Evolutionary conservation across 2,888 invertebrate genomes (phyloP).

Genomic region (Watsonalla binaria): DNA sequence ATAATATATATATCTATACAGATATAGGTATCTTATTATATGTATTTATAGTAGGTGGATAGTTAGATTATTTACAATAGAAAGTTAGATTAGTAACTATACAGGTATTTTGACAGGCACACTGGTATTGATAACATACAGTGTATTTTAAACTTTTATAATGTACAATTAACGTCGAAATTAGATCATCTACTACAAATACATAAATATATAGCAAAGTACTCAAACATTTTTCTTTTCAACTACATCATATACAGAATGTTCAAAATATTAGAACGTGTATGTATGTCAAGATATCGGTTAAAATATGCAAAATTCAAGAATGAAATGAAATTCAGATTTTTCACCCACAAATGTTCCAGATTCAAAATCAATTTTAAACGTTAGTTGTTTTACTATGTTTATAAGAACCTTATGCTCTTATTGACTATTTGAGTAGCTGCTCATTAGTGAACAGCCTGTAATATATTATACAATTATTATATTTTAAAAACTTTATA

Average conservation of each 20-base stretch:
- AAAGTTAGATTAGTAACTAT: conserved; percentile 24
- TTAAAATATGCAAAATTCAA: too few species aligned
- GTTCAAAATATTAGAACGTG: too few species aligned
- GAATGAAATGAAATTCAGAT: too few species aligned
- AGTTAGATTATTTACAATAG: conserved; percentile 24
- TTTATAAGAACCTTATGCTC: too few species aligned
- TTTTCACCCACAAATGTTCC: too few species aligned
- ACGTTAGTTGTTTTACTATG: too few species aligned
- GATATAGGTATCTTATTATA: conserved; percentile 8
- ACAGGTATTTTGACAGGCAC: conserved; percentile 42
- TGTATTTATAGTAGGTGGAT: conserved; percentile 10
- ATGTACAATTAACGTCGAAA: background rate
- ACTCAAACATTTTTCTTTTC: background rate
- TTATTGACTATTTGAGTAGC: too few species aligned
- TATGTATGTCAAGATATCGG: too few species aligned
- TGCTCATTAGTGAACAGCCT: too few species aligned
- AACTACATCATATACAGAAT: background rate
- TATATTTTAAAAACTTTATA: too few species aligned
- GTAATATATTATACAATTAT: too few species aligned
- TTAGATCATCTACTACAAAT: background rate
- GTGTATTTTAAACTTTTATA: background rate
- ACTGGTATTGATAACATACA: conserved; percentile 34
- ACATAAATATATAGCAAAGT: background rate
- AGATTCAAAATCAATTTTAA: too few species aligned
- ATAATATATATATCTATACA: background rate